phyloP scores from a whole-genome alignment of 1,140 invertebrate species.

The Anastrepha ludens region DNA sequence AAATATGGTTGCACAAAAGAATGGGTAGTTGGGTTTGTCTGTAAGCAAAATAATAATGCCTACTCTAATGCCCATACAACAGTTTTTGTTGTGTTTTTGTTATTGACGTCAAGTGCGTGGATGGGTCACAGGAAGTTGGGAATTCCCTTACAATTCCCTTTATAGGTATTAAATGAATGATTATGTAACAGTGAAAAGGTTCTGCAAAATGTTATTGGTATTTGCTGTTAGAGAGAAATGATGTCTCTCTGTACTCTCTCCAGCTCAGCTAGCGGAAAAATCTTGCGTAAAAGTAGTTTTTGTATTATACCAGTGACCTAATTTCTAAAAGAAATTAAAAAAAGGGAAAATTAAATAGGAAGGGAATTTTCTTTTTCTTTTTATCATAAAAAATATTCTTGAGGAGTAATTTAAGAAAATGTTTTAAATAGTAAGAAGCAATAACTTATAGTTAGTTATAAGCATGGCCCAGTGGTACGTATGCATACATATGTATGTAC shows the following conservation, averaged over 20 bases:
- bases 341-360: not conserved
- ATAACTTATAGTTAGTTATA: too few relatives aligned
- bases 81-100: not conserved
- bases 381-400: not conserved
- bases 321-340: not conserved
- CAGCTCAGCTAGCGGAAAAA: not conserved
- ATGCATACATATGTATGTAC: too few relatives aligned
- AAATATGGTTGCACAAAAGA: not conserved
- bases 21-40: not conserved
- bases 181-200: not conserved
- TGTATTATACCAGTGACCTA: not conserved
- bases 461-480: too few relatives aligned
- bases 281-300: not conserved
- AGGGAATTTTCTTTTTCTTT: not conserved
- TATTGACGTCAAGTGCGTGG: constrained; percentile 11
- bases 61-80: not conserved
- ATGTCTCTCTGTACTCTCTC: too few relatives aligned
- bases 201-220: not conserved
- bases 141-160: constrained; percentile 24
- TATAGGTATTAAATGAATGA: not conserved
- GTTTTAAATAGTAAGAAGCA: too few relatives aligned
- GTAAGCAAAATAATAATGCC: not conserved
- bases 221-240: not conserved
- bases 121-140: constrained; percentile 21
- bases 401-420: too few relatives aligned